Evolutionary conservation across 2,888 invertebrate genomes (phyloP).

Genomic region (Syrista parreyssii): DNA sequence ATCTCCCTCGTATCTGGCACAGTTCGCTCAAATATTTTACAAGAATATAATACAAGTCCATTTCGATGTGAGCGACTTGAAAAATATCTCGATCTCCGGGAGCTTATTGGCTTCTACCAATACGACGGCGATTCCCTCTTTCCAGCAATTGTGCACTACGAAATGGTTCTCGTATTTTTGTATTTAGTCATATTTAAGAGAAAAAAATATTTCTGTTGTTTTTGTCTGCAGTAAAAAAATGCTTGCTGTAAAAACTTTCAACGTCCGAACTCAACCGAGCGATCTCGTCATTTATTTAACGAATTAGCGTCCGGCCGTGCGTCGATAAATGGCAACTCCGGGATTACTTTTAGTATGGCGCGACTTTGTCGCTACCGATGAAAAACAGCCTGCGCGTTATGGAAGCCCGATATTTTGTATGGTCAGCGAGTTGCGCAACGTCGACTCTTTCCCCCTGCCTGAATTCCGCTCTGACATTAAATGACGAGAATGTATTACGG

Average conservation of each 20-base stretch:
- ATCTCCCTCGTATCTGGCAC: conserved; percentile 47
- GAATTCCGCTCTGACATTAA: neutral
- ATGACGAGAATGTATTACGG: neutral
- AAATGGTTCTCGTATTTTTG: neutral
- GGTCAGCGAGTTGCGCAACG: neutral
- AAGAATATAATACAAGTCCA: conserved; percentile 40
- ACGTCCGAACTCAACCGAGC: neutral
- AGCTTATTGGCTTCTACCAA: conserved; percentile 36
- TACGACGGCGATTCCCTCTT: neutral
- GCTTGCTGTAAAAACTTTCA: neutral
- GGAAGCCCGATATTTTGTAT: neutral
- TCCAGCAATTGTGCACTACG: neutral
- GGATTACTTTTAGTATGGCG: neutral
- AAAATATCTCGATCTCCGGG: conserved; percentile 45
- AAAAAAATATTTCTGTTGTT: neutral
- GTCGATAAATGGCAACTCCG: neutral
- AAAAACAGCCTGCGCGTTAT: neutral
- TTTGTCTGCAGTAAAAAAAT: neutral
- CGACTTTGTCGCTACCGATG: neutral
- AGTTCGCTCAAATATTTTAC: conserved; percentile 59
- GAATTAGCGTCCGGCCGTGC: neutral
- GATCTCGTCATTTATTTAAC: neutral
- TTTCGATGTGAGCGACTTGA: conserved; percentile 36
- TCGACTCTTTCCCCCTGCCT: neutral
- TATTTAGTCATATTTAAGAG: no score